phyloP scores from a whole-genome alignment of 2,888 invertebrate genomes.

The Chironomus riparius region DNA sequence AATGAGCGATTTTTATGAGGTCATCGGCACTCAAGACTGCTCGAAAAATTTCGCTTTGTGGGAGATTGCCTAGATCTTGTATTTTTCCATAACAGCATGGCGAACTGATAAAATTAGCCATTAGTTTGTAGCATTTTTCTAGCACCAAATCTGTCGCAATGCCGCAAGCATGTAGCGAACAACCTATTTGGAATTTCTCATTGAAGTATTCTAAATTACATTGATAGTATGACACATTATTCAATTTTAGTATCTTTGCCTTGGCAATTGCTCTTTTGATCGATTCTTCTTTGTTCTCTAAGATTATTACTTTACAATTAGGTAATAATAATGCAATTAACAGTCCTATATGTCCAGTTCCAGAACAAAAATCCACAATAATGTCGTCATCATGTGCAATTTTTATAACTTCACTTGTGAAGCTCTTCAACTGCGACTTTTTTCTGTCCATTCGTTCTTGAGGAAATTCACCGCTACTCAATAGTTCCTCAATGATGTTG shows the following conservation, averaged over 20 bases:
- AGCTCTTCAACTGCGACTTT: slow-evolving; percentile 77
- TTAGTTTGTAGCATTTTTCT: slow-evolving; percentile 64
- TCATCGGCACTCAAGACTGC: slow-evolving; percentile 43
- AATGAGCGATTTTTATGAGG: slow-evolving; percentile 75
- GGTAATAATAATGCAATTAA: slow-evolving; percentile 72
- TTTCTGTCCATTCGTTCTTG: slow-evolving; percentile 63
- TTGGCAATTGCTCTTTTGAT: slow-evolving; percentile 63
- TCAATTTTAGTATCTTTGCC: slow-evolving; percentile 54
- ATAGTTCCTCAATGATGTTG: slow-evolving; percentile 47
- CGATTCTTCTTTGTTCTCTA: slow-evolving; percentile 89
- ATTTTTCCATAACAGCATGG: slow-evolving; percentile 93
- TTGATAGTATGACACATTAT: slow-evolving; percentile 71
- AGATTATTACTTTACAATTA: slow-evolving; percentile 63
- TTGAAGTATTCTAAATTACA: slow-evolving; percentile 85
- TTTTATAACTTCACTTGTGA: slow-evolving; percentile 64
- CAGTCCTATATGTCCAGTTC: slow-evolving; percentile 87
- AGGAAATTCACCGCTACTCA: slow-evolving; percentile 67
- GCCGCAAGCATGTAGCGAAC: slow-evolving; percentile 88
- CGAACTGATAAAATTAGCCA: slow-evolving; percentile 78
- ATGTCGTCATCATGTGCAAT: slow-evolving; percentile 57
- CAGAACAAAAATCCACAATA: slow-evolving; percentile 91
- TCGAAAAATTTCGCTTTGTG: slow-evolving; percentile 28
- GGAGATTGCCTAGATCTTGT: slow-evolving; percentile 39
- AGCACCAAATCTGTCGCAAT: slow-evolving; percentile 89
- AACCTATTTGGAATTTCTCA: slow-evolving; percentile 74